phyloP scores from a whole-genome alignment of 1,140 invertebrate genomes.

The Pissodes strobi region DNA sequence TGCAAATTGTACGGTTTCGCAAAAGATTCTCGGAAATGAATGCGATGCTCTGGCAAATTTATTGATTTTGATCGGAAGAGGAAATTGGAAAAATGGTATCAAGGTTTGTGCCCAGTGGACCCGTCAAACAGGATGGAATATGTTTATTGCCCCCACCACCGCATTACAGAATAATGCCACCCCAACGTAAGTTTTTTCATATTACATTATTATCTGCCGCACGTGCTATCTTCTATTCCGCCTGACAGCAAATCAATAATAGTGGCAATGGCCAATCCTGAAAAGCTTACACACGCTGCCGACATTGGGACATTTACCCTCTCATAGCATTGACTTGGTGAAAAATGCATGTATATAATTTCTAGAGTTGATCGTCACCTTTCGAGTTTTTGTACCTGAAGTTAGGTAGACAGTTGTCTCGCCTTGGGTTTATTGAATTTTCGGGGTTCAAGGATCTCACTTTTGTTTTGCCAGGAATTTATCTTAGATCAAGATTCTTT shows the following conservation, averaged over 20 bases:
- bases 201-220: neutral
- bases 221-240: conserved; percentile 20
- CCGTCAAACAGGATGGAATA: conserved; percentile 52
- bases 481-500: neutral
- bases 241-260: conserved; percentile 32
- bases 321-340: neutral
- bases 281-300: neutral
- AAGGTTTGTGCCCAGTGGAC: conserved; percentile 51
- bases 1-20: conserved; percentile 22
- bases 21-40: conserved; percentile 3
- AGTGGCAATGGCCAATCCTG: conserved; percentile 12
- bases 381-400: neutral
- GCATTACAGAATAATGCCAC: conserved; percentile 49
- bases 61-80: conserved; percentile 14
- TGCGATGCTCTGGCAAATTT: neutral
- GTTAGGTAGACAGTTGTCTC: neutral
- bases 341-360: neutral
- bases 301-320: neutral
- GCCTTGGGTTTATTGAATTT: neutral
- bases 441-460: conserved; percentile 15
- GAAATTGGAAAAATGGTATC: conserved; percentile 46
- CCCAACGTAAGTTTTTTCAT: conserved; percentile 5
- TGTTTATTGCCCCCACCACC: conserved; percentile 50
- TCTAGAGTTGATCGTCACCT: neutral
- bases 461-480: neutral